Evolutionary conservation across 35 echinoderm and acorn worm genomes (phyloP).

Genomic region (Diadema setosum): DNA sequence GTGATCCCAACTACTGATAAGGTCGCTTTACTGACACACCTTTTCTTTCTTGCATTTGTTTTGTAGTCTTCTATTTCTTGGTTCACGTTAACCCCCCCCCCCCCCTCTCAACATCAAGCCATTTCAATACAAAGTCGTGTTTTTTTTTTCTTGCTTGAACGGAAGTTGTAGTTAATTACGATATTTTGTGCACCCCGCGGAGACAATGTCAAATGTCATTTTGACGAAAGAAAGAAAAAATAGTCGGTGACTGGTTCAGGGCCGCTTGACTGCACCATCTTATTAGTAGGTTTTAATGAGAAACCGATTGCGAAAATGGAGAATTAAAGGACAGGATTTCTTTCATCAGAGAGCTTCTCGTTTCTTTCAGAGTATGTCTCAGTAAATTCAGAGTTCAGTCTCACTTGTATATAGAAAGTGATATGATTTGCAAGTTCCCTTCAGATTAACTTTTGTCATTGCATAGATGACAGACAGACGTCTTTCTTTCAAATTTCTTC

Average conservation of each 20-base stretch:
- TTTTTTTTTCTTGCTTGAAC: neutral
- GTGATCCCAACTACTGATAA: too few species aligned
- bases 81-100: too few species aligned
- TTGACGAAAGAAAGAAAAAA: neutral
- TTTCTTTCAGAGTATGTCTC: too few species aligned
- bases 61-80: neutral
- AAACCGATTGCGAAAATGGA: neutral
- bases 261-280: neutral
- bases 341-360: neutral
- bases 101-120: neutral
- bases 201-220: constrained; percentile 9
- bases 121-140: neutral
- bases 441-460: too few species aligned
- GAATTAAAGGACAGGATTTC: neutral
- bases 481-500: too few species aligned
- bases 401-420: too few species aligned
- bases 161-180: constrained; percentile 17
- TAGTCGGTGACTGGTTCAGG: neutral
- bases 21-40: neutral
- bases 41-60: neutral
- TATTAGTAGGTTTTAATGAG: neutral
- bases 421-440: too few species aligned
- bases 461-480: too few species aligned
- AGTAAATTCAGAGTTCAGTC: too few species aligned
- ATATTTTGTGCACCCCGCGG: neutral